Evolutionary conservation across 2,113 vertebrate genomes (phyloP).

Genomic region (Neotragus moschatus): DNA sequence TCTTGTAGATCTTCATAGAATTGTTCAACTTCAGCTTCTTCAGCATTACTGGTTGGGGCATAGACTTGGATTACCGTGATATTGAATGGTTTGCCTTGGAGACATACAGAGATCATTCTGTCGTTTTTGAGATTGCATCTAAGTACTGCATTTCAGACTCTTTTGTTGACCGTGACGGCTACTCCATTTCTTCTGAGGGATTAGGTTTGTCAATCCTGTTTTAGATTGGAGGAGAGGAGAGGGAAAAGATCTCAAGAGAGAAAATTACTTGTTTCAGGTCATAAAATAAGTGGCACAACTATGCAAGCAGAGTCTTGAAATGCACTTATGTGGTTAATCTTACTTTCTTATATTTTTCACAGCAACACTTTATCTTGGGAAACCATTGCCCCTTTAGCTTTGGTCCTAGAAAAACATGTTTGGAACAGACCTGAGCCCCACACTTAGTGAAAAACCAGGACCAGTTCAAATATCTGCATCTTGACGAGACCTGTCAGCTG

Average conservation of each 20-base stretch:
- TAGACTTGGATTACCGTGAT: no score
- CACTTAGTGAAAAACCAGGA: background rate
- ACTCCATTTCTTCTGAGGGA: no score
- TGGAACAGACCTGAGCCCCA: background rate
- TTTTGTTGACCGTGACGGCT: no score
- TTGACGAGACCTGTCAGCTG: background rate
- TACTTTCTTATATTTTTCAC: background rate
- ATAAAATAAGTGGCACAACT: background rate
- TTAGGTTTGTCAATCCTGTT: background rate
- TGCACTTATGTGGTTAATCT: background rate
- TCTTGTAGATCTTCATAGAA: no score
- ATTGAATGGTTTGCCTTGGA: no score
- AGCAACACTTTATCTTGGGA: background rate
- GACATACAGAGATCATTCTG: no score
- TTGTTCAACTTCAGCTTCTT: no score
- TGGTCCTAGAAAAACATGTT: background rate
- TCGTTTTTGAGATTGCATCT: no score
- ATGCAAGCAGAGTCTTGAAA: background rate
- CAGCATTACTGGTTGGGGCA: no score
- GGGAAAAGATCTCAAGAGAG: background rate
- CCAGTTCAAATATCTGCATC: rapidly evolving
- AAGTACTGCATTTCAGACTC: no score
- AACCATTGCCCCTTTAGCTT: background rate
- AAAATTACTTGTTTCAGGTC: background rate
- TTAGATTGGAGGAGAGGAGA: background rate